Percentiles rank a stretch among this genome's conserved stretches.
Evolutionary conservation across 1,140 invertebrate species (phyloP).

Genomic region (Lordiphosa clarofinis): DNA sequence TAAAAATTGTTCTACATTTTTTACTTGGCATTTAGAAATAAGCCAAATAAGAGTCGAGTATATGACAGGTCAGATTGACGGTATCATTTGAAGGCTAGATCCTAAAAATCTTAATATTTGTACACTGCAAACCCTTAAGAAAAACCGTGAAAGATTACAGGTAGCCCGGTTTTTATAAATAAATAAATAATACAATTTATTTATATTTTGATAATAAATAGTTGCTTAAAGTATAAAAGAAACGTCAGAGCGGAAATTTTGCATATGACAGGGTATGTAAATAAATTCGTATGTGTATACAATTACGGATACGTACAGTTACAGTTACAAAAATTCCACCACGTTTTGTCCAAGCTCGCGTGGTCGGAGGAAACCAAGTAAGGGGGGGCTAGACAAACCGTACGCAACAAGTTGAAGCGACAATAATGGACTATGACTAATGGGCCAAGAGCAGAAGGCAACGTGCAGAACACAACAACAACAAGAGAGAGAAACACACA

Average conservation of each 20-base stretch:
- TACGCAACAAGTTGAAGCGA: slow-evolving; percentile 58
- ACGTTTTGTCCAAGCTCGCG: slow-evolving; percentile 23
- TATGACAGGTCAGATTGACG: too few species aligned
- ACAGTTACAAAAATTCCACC: slow-evolving; percentile 48
- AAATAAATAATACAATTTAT: slow-evolving; percentile 37
- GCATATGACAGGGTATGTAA: neutral
- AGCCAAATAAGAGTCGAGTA: too few species aligned
- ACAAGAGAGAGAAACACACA: slow-evolving; percentile 30
- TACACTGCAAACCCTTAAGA: too few species aligned
- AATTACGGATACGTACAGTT: slow-evolving; percentile 22
- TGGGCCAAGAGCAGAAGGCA: slow-evolving; percentile 31
- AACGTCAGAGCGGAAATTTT: slow-evolving; percentile 44
- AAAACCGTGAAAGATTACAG: neutral
- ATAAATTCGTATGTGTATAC: slow-evolving; percentile 16
- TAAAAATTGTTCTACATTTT: too few species aligned
- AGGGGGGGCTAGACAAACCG: neutral
- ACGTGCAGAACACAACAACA: slow-evolving; percentile 36
- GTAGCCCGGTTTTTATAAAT: slow-evolving; percentile 24
- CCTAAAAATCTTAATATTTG: too few species aligned
- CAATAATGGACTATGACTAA: slow-evolving; percentile 36
- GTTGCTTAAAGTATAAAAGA: slow-evolving; percentile 14
- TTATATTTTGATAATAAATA: neutral
- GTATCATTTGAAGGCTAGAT: too few species aligned
- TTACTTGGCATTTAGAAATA: too few species aligned
- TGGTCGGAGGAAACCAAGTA: slow-evolving; percentile 12